Conservation (phyloP, 2,113 vertebrate species). For the Formicarius rufipectus region DNA sequence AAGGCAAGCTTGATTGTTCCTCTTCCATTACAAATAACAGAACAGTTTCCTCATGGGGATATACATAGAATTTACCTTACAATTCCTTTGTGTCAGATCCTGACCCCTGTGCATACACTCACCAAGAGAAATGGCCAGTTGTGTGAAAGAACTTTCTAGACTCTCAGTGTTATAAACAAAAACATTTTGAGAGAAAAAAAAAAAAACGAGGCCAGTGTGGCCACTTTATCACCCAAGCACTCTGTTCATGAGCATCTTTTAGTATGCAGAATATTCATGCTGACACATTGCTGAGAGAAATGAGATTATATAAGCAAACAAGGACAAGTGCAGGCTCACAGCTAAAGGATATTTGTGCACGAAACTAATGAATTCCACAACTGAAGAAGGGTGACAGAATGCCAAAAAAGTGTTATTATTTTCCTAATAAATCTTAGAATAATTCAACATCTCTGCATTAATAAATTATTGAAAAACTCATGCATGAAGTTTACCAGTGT, state of each 20-base stretch:
- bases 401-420: background rate
- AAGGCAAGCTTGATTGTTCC: conserved; percentile 24
- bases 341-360: background rate
- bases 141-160: background rate
- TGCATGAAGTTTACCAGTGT: background rate
- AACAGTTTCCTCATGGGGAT: background rate
- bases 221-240: background rate
- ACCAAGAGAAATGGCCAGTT: background rate
- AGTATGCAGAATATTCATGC: background rate
- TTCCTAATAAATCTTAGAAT: background rate
- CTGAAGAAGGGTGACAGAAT: background rate
- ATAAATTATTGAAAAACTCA: background rate
- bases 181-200: background rate
- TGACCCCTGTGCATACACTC: background rate
- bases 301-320: background rate
- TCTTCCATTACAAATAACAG: background rate
- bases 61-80: background rate
- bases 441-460: background rate
- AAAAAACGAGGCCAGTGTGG: background rate
- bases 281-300: background rate
- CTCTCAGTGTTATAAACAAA: background rate
- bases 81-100: background rate
- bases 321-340: background rate
- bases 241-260: background rate
- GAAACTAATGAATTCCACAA: background rate